Conservation (phyloP, 2,888 invertebrate genomes). For the Caenorhabditis wallacei region DNA sequence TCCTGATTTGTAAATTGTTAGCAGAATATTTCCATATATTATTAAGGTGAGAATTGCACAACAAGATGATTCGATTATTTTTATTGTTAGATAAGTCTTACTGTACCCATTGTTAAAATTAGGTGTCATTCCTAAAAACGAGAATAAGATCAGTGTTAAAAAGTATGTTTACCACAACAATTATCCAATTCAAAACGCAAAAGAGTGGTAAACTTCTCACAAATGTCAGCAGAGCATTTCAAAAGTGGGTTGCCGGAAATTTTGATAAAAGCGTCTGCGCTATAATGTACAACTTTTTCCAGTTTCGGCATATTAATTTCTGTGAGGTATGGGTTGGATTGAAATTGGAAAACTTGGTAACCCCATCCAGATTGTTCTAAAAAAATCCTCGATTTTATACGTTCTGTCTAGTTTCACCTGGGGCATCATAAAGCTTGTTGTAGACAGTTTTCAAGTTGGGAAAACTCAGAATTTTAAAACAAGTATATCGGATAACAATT, state of each 20-base stretch:
- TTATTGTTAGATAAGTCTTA: neutral
- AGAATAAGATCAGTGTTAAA: too few relatives aligned
- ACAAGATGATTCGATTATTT: neutral
- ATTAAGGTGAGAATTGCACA: conserved; percentile 17
- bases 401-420: neutral
- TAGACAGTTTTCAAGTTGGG: conserved; percentile 7
- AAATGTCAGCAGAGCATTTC: neutral
- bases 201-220: neutral
- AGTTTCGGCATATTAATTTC: conserved; percentile 19
- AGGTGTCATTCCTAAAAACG: conserved; percentile 28
- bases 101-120: conserved; percentile 15
- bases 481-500: neutral
- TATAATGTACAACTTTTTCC: conserved; percentile 4
- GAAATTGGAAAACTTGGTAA: conserved; percentile 2
- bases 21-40: conserved; percentile 16
- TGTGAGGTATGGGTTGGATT: neutral
- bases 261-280: neutral
- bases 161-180: neutral
- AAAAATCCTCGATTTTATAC: neutral
- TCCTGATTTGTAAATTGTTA: conserved; percentile 4
- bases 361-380: conserved; percentile 17
- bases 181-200: conserved; percentile 7
- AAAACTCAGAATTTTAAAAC: conserved; percentile 4
- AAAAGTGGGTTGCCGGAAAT: neutral
- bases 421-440: neutral